Conservation (phyloP, 2,888 invertebrate genomes). For the Nomada flava region DNA sequence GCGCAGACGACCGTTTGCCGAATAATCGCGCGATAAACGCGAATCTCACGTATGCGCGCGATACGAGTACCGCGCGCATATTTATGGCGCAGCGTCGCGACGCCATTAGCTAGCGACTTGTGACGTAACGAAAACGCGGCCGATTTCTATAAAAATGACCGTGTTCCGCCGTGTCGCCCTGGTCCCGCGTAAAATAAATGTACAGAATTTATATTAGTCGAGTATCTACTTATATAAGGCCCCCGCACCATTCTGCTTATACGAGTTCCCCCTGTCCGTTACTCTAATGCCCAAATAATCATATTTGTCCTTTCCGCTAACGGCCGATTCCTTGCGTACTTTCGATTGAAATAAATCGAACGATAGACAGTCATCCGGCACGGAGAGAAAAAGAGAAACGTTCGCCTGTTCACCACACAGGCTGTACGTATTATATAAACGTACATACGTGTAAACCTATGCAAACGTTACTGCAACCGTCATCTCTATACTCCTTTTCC, state of each 20-base stretch:
- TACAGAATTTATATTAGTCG: neutral
- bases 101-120: conserved; percentile 15
- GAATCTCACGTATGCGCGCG: neutral
- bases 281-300: no score
- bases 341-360: neutral
- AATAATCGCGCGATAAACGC: neutral
- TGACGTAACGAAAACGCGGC: conserved; percentile 36
- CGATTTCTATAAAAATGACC: conserved; percentile 24
- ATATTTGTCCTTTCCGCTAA: no score
- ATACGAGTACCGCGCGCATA: neutral
- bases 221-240: conserved; percentile 13
- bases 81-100: neutral
- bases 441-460: neutral
- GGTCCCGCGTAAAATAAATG: conserved; percentile 11
- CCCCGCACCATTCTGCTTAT: neutral
- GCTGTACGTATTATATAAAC: conserved; percentile 27
- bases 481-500: neutral
- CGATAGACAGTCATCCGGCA: neutral
- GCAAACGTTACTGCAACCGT: neutral
- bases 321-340: neutral
- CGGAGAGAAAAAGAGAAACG: neutral
- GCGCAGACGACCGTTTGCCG: no score
- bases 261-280: no score
- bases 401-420: conserved; percentile 5
- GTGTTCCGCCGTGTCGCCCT: conserved; percentile 1